Conservation (phyloP, 1,140 invertebrate genomes). For the Maconellicoccus hirsutus region DNA sequence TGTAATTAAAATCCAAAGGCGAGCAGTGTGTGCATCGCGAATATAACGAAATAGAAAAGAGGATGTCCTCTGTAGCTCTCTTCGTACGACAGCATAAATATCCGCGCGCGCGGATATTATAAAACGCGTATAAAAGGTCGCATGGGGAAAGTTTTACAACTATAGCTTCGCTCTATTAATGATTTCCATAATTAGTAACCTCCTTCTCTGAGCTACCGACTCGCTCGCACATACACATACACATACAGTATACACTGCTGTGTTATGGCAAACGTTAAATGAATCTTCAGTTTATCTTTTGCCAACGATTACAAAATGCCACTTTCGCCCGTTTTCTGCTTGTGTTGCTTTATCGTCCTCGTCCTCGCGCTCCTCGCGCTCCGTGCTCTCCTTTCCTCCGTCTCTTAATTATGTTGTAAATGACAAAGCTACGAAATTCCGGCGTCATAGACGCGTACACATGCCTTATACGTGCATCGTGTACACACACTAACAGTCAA, state of each 20-base stretch:
- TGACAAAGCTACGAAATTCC: background rate
- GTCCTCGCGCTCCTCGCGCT: too few species aligned
- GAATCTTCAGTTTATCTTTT: slow-evolving; percentile 12
- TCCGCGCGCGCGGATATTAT: background rate
- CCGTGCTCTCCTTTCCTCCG: too few species aligned
- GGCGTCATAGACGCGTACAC: background rate
- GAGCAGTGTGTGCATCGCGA: too few species aligned
- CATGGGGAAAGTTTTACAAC: slow-evolving; percentile 1
- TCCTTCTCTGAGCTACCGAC: too few species aligned
- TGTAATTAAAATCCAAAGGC: too few species aligned
- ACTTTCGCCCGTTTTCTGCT: slow-evolving; percentile 13
- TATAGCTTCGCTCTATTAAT: slow-evolving; percentile 8
- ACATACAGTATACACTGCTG: too few species aligned
- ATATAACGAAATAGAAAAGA: too few species aligned
- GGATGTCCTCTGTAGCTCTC: too few species aligned
- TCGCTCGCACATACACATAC: too few species aligned
- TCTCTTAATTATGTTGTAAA: slow-evolving; percentile 12
- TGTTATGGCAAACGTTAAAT: background rate
- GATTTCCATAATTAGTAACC: slow-evolving; percentile 13
- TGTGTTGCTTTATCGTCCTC: background rate
- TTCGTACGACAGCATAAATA: too few species aligned
- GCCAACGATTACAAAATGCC: slow-evolving; percentile 4
- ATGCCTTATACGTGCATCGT: too few species aligned
- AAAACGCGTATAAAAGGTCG: slow-evolving; percentile 3
- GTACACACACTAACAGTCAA: too few species aligned